These are phyloP conservation scores for Hymenopus coronatus DNA, from an alignment of 2,888 invertebrate genomes.

Conservation along the genomic window DNA sequence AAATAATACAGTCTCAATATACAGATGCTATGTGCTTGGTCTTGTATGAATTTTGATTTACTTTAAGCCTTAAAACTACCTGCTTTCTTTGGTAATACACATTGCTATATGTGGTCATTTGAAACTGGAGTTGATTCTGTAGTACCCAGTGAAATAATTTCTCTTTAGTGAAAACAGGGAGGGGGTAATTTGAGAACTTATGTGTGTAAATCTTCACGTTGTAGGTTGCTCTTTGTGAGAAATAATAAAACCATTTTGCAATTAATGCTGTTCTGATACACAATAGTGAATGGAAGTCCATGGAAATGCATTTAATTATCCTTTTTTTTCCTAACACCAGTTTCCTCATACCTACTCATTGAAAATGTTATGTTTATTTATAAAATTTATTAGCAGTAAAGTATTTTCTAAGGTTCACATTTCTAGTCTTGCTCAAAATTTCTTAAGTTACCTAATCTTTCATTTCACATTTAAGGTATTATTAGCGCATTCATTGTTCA, in stretches of 20 bases:
- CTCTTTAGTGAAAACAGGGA: conserved; percentile 21
- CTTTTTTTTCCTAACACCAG: not conserved
- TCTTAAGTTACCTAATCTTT: too few species aligned
- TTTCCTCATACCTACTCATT: not conserved
- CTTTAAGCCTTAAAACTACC: not conserved
- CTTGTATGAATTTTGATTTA: not conserved
- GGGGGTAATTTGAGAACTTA: not conserved
- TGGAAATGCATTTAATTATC: not conserved
- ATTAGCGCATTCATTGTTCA: too few species aligned
- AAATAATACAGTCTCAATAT: not conserved
- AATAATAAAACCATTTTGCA: conserved; percentile 22
- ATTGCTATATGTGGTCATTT: not conserved
- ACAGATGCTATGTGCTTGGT: not conserved
- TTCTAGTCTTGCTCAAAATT: too few species aligned
- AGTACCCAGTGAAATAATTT: not conserved
- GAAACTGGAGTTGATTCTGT: not conserved
- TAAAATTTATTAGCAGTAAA: too few species aligned
- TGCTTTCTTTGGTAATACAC: not conserved
- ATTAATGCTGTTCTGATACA: not conserved
- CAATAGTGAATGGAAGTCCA: not conserved
- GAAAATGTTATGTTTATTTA: not conserved
- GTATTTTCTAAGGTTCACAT: too few species aligned
- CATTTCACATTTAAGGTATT: too few species aligned
- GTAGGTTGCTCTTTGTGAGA: conserved; percentile 27
- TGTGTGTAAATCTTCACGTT: conserved; percentile 3